Evolutionary conservation across 2,797 vertebrate genomes (phyloP).

Genomic region (Cirrhinus mrigala): DNA sequence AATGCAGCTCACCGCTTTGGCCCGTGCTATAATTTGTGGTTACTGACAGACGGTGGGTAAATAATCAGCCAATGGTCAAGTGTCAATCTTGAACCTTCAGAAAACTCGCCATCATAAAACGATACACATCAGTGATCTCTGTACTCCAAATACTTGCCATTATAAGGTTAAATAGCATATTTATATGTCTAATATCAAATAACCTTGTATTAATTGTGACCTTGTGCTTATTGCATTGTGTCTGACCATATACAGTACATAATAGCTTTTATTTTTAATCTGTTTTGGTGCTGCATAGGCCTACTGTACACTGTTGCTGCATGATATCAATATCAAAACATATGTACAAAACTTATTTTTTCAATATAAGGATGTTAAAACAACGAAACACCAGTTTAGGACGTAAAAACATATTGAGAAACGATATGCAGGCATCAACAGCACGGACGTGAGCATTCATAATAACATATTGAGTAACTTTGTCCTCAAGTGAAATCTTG

Average conservation of each 20-base stretch:
- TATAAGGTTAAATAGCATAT: background rate
- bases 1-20: background rate
- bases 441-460: constrained; percentile 41
- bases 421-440: constrained; percentile 1
- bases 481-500: constrained; percentile 43
- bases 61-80: background rate
- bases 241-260: background rate
- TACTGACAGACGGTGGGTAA: background rate
- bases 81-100: background rate
- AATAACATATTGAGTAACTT: constrained; percentile 60
- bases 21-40: background rate
- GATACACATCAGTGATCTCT: background rate
- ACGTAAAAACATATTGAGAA: background rate
- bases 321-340: background rate
- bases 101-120: background rate
- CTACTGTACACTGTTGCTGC: background rate
- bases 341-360: background rate
- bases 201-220: background rate
- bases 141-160: background rate
- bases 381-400: background rate
- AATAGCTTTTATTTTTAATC: background rate
- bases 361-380: background rate
- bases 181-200: background rate
- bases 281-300: background rate
- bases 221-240: background rate